These are phyloP conservation scores for Electrona antarctica DNA, from an alignment of 2,113 vertebrate species.

Conservation along the genomic window DNA sequence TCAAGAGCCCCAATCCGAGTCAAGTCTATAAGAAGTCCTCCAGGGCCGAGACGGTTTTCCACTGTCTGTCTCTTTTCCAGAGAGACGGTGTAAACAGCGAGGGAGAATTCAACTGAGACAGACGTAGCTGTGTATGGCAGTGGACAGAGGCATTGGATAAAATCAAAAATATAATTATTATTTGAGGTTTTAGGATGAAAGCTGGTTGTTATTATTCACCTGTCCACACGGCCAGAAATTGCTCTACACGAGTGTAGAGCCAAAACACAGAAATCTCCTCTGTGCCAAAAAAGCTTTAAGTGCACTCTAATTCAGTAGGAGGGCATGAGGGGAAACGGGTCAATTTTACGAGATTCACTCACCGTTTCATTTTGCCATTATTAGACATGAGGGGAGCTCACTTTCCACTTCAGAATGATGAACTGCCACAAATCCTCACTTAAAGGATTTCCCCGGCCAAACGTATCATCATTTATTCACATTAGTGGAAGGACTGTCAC, in stretches of 20 bases:
- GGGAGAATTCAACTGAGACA: constrained; percentile 7
- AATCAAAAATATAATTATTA: constrained; percentile 22
- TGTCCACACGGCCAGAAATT: constrained; percentile 39
- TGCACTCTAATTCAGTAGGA: constrained; percentile 27
- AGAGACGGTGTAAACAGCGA: constrained; percentile 24
- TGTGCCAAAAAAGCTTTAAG: constrained; percentile 32
- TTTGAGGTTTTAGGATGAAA: constrained; percentile 18
- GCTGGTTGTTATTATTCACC: constrained; percentile 38
- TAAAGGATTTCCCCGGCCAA: constrained; percentile 41
- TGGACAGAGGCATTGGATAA: constrained; percentile 34
- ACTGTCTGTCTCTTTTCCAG: constrained; percentile 30
- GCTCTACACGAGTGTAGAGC: constrained; percentile 18
- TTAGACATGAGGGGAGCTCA: constrained; percentile 41
- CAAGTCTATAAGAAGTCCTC: constrained; percentile 29
- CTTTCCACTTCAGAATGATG: constrained; percentile 62
- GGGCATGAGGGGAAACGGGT: constrained; percentile 18
- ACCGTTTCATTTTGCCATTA: constrained; percentile 41
- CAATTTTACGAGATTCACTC: constrained; percentile 45
- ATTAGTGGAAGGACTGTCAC: constrained; percentile 50
- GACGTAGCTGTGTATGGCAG: constrained; percentile 4
- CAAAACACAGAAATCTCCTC: constrained; percentile 6
- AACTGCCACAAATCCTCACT: constrained; percentile 53
- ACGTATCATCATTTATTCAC: constrained; percentile 57
- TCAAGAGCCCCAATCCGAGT: constrained; percentile 39
- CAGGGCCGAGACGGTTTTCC: constrained; percentile 42